These are phyloP conservation scores for Drosophila eohydei DNA, from an alignment of 2,888 invertebrate genomes.

Conservation along the genomic window DNA sequence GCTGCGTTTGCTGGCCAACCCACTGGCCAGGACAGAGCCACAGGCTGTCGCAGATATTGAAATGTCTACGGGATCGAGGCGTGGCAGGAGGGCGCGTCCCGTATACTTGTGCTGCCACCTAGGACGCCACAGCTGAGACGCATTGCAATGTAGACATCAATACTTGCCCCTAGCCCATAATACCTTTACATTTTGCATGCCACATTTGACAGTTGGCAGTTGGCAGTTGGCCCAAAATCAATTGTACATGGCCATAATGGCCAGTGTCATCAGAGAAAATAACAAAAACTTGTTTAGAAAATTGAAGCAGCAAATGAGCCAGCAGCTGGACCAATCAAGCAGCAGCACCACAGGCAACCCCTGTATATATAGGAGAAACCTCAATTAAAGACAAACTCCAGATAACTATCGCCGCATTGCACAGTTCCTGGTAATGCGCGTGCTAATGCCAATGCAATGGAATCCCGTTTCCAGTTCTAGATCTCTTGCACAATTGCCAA, in stretches of 20 bases:
- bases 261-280: conserved; percentile 51
- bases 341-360: conserved; percentile 49
- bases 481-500: conserved; percentile 33
- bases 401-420: conserved; percentile 41
- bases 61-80: conserved; percentile 48
- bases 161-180: conserved; percentile 41
- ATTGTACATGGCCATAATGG: conserved; percentile 70
- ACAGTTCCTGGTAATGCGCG: conserved; percentile 65
- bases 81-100: conserved; percentile 69
- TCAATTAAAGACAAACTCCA: conserved; percentile 62
- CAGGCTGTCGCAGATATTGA: conserved; percentile 42
- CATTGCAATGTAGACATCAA: conserved; percentile 74
- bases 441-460: conserved; percentile 59
- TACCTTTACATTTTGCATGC: conserved; percentile 56
- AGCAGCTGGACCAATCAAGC: conserved; percentile 50
- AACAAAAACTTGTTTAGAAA: conserved; percentile 29
- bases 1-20: conserved; percentile 65
- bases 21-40: conserved; percentile 62
- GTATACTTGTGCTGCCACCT: conserved; percentile 67
- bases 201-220: conserved; percentile 23
- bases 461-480: conserved; percentile 9
- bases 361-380: conserved; percentile 17
- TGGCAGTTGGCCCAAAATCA: conserved; percentile 58
- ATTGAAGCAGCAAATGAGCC: conserved; percentile 61
- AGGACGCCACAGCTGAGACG: conserved; percentile 59